Evolutionary conservation across 2,797 vertebrate genomes (phyloP).

Genomic region (Esox masquinongy): DNA sequence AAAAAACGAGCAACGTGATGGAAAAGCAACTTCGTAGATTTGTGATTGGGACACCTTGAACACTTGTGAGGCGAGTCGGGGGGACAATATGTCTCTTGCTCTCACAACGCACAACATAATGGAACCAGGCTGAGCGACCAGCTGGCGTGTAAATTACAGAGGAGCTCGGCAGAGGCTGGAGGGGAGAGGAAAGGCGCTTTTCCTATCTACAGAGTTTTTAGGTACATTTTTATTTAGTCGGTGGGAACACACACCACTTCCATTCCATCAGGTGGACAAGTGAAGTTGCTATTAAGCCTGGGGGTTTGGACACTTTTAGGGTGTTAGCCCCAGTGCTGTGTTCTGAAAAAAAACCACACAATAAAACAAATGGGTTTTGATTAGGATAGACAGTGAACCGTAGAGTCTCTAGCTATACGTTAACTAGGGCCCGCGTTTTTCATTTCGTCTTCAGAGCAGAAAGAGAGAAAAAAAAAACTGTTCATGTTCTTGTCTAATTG

Average conservation of each 20-base stretch:
- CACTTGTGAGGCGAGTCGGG: not conserved
- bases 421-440: not conserved
- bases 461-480: conserved; percentile 10
- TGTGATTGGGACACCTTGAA: conserved; percentile 1
- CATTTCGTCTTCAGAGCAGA: not conserved
- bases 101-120: not conserved
- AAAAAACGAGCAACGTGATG: not conserved
- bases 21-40: conserved; percentile 9
- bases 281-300: not conserved
- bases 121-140: not conserved
- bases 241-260: not conserved
- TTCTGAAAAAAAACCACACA: not conserved
- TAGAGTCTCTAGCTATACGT: not conserved
- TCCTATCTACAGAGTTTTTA: not conserved
- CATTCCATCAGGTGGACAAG: not conserved
- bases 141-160: not conserved
- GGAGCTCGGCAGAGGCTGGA: not conserved
- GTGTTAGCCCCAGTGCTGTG: not conserved
- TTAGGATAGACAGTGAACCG: not conserved
- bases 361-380: not conserved
- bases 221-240: not conserved
- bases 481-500: not conserved
- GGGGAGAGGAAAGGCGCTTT: not conserved
- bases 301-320: not conserved
- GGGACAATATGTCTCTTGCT: not conserved